These are phyloP conservation scores for Amphipyra tragopoginis DNA, from an alignment of 2,888 invertebrate genomes.

Conservation along the genomic window DNA sequence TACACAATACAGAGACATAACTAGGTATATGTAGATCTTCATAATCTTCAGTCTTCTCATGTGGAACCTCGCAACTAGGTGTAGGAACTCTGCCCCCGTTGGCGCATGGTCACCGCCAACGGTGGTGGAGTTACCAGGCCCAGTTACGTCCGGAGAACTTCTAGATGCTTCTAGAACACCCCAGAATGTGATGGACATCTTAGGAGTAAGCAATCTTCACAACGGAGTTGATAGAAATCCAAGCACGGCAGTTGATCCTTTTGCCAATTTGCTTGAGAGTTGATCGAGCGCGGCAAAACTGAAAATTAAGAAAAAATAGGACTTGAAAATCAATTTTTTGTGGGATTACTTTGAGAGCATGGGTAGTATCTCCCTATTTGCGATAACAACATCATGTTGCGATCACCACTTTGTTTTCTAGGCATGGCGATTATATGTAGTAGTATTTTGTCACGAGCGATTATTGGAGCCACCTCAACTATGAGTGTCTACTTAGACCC, in stretches of 20 bases:
- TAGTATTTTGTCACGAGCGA: no score
- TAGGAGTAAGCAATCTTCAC: background rate
- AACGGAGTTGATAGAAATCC: background rate
- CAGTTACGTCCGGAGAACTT: slow-evolving; percentile 75
- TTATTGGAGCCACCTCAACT: no score
- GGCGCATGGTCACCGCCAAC: slow-evolving; percentile 92
- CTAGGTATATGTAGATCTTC: background rate
- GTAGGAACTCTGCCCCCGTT: slow-evolving; percentile 94
- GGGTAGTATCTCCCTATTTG: no score
- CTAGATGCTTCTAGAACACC: slow-evolving; percentile 28
- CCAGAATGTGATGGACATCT: slow-evolving; percentile 12
- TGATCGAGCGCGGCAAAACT: background rate
- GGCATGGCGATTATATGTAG: no score
- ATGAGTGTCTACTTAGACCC: no score
- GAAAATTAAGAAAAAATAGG: background rate
- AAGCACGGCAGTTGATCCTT: background rate
- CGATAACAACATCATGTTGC: no score
- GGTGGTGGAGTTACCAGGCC: slow-evolving; percentile 96
- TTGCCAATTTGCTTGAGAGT: background rate
- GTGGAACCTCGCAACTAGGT: slow-evolving; percentile 90
- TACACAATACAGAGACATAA: no score
- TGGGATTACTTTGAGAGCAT: background rate
- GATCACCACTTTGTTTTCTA: no score
- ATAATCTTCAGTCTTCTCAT: slow-evolving; percentile 14
- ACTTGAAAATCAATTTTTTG: no score